Conservation (phyloP, 2,797 vertebrate genomes). For the Loriculus beryllinus region DNA sequence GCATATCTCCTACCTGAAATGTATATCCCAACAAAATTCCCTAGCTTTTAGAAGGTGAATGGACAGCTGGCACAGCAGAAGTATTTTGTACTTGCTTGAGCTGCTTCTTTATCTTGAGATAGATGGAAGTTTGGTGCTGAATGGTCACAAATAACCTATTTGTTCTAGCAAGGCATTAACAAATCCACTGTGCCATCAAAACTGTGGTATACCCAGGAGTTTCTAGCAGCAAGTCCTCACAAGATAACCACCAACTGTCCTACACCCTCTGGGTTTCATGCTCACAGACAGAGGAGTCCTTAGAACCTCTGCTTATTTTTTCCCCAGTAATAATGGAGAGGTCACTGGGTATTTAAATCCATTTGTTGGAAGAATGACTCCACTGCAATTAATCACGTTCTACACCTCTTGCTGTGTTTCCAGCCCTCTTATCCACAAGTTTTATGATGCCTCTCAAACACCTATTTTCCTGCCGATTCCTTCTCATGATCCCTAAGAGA, state of each 20-base stretch:
- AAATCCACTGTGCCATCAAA: background rate
- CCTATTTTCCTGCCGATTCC: background rate
- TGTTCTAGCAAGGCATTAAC: background rate
- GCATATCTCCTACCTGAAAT: background rate
- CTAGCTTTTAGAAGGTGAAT: background rate
- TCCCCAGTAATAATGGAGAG: background rate
- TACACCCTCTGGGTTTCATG: background rate
- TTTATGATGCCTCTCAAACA: background rate
- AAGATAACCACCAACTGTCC: background rate
- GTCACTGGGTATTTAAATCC: background rate
- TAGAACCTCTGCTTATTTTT: background rate
- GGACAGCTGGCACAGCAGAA: background rate
- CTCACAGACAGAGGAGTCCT: background rate
- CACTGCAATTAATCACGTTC: background rate
- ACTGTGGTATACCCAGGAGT: background rate
- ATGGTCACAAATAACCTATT: fast-evolving
- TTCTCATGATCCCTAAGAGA: background rate
- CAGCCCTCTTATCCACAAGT: background rate
- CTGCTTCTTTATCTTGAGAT: background rate
- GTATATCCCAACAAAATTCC: background rate
- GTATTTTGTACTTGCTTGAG: background rate
- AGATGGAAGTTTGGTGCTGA: background rate
- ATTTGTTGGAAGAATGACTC: background rate
- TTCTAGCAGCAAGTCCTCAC: background rate
- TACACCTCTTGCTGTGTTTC: background rate